Evolutionary conservation across 2,113 vertebrate genomes (phyloP).

Genomic region (Nesoenas mayeri): DNA sequence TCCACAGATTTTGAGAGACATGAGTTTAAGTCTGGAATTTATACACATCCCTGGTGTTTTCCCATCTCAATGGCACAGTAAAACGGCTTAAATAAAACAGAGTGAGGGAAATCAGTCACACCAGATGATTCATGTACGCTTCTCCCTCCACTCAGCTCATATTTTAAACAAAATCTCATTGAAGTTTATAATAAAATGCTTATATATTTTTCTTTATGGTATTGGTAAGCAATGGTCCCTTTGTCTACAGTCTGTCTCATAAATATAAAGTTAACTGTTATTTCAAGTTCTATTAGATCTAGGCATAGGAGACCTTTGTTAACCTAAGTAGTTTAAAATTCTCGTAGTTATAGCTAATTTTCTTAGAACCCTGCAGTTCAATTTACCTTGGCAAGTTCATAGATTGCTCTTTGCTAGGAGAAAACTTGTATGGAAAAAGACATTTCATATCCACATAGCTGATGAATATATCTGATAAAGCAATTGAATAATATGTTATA

Average conservation of each 20-base stretch:
- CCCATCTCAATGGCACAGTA: background rate
- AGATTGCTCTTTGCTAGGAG: slow-evolving; percentile 30
- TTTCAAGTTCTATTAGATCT: slow-evolving; percentile 20
- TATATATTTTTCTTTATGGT: slow-evolving; percentile 43
- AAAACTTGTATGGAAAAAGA: slow-evolving; percentile 3
- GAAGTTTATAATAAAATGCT: slow-evolving; percentile 50
- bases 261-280: slow-evolving; percentile 51
- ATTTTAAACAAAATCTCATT: slow-evolving; percentile 63
- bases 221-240: slow-evolving; percentile 56
- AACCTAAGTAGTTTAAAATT: slow-evolving; percentile 35
- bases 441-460: background rate
- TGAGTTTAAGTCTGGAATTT: background rate
- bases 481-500: background rate
- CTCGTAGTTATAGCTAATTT: slow-evolving; percentile 41
- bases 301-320: slow-evolving; percentile 58
- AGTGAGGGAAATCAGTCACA: background rate
- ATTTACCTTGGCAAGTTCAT: slow-evolving; percentile 60
- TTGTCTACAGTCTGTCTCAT: slow-evolving; percentile 50
- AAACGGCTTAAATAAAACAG: background rate
- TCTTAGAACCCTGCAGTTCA: slow-evolving; percentile 25
- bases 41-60: background rate
- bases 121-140: slow-evolving; percentile 63
- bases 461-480: slow-evolving; percentile 47
- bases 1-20: background rate
- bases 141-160: slow-evolving; percentile 44